Conservation (phyloP, 2,113 vertebrate genomes). For the Cinclus mexicanus region DNA sequence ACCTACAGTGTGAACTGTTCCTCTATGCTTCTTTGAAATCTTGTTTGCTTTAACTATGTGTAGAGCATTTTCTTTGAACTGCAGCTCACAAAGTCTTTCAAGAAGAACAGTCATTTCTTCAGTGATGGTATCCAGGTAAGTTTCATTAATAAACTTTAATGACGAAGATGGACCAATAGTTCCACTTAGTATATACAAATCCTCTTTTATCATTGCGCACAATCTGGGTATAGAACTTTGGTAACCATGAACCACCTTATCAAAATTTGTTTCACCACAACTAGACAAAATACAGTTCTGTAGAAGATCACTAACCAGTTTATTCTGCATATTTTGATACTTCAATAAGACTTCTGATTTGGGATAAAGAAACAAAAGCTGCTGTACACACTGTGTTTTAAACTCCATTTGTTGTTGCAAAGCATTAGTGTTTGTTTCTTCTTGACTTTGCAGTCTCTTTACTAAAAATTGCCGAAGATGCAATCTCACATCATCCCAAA, state of each 20-base stretch:
- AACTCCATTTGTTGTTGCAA: constrained; percentile 67
- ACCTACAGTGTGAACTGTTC: constrained; percentile 77
- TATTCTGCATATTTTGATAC: constrained; percentile 84
- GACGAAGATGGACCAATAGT: constrained; percentile 76
- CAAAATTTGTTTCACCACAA: constrained; percentile 81
- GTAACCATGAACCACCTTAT: constrained; percentile 75
- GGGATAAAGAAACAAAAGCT: constrained; percentile 88
- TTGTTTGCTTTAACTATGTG: constrained; percentile 76
- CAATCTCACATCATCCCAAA: constrained; percentile 88
- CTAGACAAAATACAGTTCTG: constrained; percentile 74
- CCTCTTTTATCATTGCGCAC: constrained; percentile 82
- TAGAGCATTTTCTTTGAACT: constrained; percentile 82
- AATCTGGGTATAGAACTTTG: constrained; percentile 74
- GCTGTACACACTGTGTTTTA: constrained; percentile 80
- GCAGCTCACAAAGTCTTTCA: constrained; percentile 83
- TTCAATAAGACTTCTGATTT: constrained; percentile 84
- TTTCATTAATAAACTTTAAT: constrained; percentile 85
- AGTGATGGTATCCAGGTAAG: constrained; percentile 84
- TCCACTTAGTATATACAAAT: constrained; percentile 80
- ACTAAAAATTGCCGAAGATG: constrained; percentile 86
- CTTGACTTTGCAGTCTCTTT: constrained; percentile 74
- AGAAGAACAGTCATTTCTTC: constrained; percentile 82
- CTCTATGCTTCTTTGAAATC: constrained; percentile 80
- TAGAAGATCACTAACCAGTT: constrained; percentile 76
- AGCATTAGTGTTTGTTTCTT: constrained; percentile 34